phyloP scores from a whole-genome alignment of 2,797 vertebrate genomes.

The Chloroceryle inda region DNA sequence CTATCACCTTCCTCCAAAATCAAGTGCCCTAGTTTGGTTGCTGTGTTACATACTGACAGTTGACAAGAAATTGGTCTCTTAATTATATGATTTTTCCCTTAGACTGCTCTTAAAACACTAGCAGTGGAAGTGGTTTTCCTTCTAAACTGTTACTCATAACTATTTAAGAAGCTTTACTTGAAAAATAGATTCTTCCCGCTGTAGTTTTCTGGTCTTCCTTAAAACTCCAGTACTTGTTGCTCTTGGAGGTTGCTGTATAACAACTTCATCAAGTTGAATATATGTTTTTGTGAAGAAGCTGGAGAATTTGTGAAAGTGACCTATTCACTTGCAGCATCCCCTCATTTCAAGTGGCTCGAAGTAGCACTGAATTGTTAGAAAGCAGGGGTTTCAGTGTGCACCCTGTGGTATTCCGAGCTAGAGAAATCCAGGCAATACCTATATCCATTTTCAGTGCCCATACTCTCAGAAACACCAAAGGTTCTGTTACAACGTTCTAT shows the following conservation, averaged over 20 bases:
- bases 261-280: background rate
- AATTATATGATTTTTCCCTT: background rate
- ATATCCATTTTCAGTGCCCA: background rate
- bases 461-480: background rate
- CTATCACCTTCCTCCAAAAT: background rate
- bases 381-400: background rate
- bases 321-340: background rate
- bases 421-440: background rate
- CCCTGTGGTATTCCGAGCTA: background rate
- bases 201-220: background rate
- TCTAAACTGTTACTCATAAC: background rate
- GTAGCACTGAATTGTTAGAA: background rate
- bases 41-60: background rate
- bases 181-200: background rate
- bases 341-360: background rate
- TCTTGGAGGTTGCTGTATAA: background rate
- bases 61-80: background rate
- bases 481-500: background rate
- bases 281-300: background rate
- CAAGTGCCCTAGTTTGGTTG: background rate
- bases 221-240: background rate
- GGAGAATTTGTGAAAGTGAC: background rate
- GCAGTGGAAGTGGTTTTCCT: background rate
- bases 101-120: background rate
- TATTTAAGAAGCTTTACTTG: background rate